Evolutionary conservation across 2,797 vertebrate species (phyloP).

Genomic region (Rhinophrynus dorsalis): DNA sequence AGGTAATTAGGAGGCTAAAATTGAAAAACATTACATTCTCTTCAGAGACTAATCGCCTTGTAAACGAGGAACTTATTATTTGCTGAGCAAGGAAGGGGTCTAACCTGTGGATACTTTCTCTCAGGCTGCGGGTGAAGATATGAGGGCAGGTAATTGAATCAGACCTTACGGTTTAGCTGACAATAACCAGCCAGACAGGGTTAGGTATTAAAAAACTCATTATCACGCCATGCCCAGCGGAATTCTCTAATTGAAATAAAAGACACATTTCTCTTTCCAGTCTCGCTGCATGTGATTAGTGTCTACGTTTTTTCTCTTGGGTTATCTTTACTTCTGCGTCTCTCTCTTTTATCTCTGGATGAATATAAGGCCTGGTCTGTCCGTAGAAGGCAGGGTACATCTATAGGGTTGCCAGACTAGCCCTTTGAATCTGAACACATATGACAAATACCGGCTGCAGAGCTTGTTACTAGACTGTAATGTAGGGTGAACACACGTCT

Average conservation of each 20-base stretch:
- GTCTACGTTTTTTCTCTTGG: background rate
- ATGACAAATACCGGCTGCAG: no score
- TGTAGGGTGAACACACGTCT: no score
- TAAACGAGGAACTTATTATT: background rate
- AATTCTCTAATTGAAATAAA: constrained; percentile 3
- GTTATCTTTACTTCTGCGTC: background rate
- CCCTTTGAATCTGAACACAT: no score
- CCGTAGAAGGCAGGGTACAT: background rate
- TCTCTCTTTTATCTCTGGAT: background rate
- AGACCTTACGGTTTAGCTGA: background rate
- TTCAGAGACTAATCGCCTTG: background rate
- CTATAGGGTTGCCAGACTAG: no score
- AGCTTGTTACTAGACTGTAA: no score
- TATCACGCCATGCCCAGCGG: background rate
- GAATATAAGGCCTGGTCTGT: background rate
- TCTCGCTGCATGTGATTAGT: background rate
- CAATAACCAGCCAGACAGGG: background rate
- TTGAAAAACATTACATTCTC: background rate
- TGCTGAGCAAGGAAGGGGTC: background rate
- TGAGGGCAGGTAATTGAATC: background rate
- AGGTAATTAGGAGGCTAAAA: background rate
- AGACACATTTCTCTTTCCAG: background rate
- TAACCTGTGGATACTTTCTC: background rate
- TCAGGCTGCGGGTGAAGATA: background rate
- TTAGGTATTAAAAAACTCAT: constrained; percentile 8